A percentile compares a stretch with the other conserved stretches of the same genome.
Conservation (phyloP, 2,888 invertebrate genomes). For the Drosophila basisetae region DNA sequence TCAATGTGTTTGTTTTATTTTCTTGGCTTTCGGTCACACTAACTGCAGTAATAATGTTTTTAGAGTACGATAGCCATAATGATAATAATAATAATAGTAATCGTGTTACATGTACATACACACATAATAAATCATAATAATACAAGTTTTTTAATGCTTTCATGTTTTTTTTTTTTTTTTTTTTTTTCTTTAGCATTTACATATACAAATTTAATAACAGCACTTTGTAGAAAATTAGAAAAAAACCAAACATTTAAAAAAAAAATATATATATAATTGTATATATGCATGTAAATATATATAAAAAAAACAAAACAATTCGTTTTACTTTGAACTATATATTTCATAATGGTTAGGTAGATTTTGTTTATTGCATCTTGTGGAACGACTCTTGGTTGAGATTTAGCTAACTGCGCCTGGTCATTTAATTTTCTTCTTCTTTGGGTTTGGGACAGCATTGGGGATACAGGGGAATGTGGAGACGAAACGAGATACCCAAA, state of each 20-base stretch:
- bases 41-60: constrained; percentile 40
- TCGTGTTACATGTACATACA: constrained; percentile 32
- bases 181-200: constrained; percentile 11
- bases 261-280: constrained; percentile 1
- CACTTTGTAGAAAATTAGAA: constrained; percentile 17
- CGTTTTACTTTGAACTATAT: constrained; percentile 33
- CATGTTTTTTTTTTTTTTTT: constrained; percentile 15
- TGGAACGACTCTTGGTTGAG: constrained; percentile 44
- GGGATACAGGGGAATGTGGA: background rate
- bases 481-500: background rate
- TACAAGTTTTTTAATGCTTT: constrained; percentile 29
- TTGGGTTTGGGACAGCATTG: background rate
- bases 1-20: constrained; percentile 49
- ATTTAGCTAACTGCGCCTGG: constrained; percentile 22
- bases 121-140: constrained; percentile 65
- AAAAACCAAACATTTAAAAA: constrained; percentile 9
- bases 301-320: constrained; percentile 14
- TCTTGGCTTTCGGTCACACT: constrained; percentile 52
- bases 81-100: constrained; percentile 36
- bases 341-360: constrained; percentile 12
- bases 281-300: constrained; percentile 2
- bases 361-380: constrained; percentile 27
- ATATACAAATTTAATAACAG: constrained; percentile 52
- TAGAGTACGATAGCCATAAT: constrained; percentile 36
- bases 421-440: background rate